Evolutionary conservation across 2,888 invertebrate genomes (phyloP).

Genomic region (Galerucella calmariensis): DNA sequence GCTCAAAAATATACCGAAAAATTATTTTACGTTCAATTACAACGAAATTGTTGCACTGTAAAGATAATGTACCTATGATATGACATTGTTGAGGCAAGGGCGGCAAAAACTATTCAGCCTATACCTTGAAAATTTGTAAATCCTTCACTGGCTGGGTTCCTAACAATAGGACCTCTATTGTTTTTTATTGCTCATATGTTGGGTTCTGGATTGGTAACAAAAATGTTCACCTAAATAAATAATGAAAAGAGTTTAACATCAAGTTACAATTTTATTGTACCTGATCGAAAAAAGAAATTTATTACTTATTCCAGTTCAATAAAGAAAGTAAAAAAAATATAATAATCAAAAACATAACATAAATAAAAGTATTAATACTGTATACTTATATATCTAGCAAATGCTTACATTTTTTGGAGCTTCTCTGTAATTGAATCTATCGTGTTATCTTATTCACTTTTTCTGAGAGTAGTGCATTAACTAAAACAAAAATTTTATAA

Average conservation of each 20-base stretch:
- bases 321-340: slow-evolving; percentile 3
- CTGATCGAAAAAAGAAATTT: background rate
- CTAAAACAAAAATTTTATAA: slow-evolving; percentile 48
- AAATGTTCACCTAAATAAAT: background rate
- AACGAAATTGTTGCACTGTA: no score
- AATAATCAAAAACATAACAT: slow-evolving; percentile 7
- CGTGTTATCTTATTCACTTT: slow-evolving; percentile 47
- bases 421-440: background rate
- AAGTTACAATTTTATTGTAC: slow-evolving; percentile 8
- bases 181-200: no score
- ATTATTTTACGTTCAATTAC: no score
- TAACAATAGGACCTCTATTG: no score
- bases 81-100: no score
- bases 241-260: background rate
- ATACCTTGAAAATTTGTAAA: no score
- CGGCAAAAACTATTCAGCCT: no score
- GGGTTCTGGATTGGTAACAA: no score
- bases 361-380: slow-evolving; percentile 9
- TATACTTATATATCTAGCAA: background rate
- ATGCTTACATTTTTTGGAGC: background rate
- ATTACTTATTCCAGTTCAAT: background rate
- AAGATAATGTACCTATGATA: no score
- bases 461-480: slow-evolving; percentile 56
- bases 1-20: no score
- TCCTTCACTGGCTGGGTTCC: no score